These are phyloP conservation scores for Euborellia annulipes DNA, from an alignment of 1,140 invertebrate species.

Conservation along the genomic window DNA sequence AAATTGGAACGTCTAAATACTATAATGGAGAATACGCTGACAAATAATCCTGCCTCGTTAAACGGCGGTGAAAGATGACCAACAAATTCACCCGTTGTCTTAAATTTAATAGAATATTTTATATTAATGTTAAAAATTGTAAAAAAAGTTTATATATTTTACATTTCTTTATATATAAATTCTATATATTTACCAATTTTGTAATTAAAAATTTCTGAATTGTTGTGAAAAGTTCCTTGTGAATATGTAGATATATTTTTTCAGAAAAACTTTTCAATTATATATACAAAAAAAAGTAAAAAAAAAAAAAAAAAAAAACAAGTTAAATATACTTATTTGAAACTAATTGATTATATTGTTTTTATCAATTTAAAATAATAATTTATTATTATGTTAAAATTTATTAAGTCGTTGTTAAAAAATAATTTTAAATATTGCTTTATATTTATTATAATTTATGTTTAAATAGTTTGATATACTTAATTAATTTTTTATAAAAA, in stretches of 20 bases:
- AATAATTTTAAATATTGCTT: too few species aligned
- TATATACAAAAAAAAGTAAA: background rate
- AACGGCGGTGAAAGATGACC: constrained; percentile 7
- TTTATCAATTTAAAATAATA: too few species aligned
- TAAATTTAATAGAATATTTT: constrained; percentile 6
- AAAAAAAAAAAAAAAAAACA: too few species aligned
- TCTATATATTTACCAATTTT: too few species aligned
- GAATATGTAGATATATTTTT: constrained; percentile 13
- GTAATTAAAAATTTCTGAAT: background rate
- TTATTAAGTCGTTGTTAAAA: too few species aligned
- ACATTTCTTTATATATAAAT: too few species aligned
- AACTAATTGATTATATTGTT: too few species aligned
- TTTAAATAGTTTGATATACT: too few species aligned
- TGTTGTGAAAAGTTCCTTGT: constrained; percentile 15
- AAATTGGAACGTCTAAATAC: constrained; percentile 27
- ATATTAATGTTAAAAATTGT: background rate
- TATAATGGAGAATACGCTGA: constrained; percentile 10
- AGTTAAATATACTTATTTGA: too few species aligned
- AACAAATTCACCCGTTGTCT: background rate
- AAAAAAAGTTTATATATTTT: background rate
- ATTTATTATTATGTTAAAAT: too few species aligned
- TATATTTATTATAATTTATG: too few species aligned
- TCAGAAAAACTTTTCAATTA: background rate
- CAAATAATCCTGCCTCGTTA: constrained; percentile 21
- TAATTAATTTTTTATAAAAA: too few species aligned